These are phyloP conservation scores for Garra rufa DNA, from an alignment of 2,113 vertebrate species.

Conservation along the genomic window DNA sequence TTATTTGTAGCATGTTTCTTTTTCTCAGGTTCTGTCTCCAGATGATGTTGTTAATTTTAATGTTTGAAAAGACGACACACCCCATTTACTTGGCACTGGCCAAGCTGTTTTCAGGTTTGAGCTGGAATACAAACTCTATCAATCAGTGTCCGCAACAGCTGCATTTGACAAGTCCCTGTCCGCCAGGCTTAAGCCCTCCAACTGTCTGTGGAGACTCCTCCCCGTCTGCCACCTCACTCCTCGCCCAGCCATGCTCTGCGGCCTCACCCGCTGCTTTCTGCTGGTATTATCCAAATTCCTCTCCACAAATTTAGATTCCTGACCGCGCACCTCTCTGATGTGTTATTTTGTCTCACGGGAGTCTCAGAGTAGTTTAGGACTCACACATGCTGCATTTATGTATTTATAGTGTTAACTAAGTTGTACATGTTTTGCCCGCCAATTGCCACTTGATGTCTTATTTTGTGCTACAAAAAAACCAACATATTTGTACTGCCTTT, in stretches of 20 bases:
- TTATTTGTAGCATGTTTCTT: conserved; percentile 20
- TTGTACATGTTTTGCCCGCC: background rate
- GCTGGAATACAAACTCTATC: conserved; percentile 91
- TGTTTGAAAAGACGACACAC: conserved; percentile 61
- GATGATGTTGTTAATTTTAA: conserved; percentile 41
- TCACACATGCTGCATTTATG: background rate
- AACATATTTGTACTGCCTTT: background rate
- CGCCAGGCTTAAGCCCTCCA: conserved; percentile 90
- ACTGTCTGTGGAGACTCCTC: conserved; percentile 85
- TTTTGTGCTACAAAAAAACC: background rate
- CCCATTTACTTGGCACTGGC: conserved; percentile 76
- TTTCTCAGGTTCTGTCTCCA: conserved; percentile 36
- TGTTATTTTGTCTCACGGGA: conserved; percentile 55
- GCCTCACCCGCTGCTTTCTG: conserved; percentile 74
- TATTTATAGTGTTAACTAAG: conserved; percentile 32
- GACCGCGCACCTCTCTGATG: conserved; percentile 52
- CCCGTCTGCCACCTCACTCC: conserved; percentile 79
- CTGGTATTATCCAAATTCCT: conserved; percentile 65
- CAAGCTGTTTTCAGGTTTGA: conserved; percentile 60
- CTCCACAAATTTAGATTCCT: conserved; percentile 59
- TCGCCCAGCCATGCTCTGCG: conserved; percentile 63
- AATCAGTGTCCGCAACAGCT: conserved; percentile 94
- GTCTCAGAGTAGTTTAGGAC: conserved; percentile 27
- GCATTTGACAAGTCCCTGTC: conserved; percentile 95
- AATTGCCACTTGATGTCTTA: conserved; percentile 1